Evolutionary conservation across 2,888 invertebrate species (phyloP), one percentile per base, ranked within the genome.

Genomic region (Drosophila cognata): DNA sequence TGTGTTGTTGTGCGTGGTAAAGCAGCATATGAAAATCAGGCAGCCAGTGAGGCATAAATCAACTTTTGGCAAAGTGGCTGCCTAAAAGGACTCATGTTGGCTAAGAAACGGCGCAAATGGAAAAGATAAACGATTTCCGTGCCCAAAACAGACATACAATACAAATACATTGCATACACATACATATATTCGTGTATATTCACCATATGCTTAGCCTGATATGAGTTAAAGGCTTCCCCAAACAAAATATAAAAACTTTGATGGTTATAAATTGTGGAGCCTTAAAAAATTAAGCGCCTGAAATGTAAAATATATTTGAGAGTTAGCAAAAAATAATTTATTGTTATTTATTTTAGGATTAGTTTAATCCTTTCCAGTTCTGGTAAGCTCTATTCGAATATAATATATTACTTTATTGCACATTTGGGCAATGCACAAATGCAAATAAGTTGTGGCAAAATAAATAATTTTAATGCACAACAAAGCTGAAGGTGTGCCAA

Each of bases 91-190:
- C 48, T 64, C 36, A 59, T 51, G 53, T 64, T 61, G 66, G 71
- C 50, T 29, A 41, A 69, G 53, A 50, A 56, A 61, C 58, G 51
- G 52, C 53, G 56, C 62, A 63, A 65, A 51, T 72, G 66, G 61
- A 50, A 65, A 68, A 79, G 83, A 81, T 82, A 82, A 82, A 82
- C 79, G 79, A 81, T 79, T 72, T 82, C 61, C 61, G 71, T 65
- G 57, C 66, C 56, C 61, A 21, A 33, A 38, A 48, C 53, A 50
- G 33, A 38, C 59, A 70, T 2, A 41, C 28, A 28, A 38, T 29
- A 16, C 41, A 38, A 16, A 38, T n/a, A 56, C 38, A 35, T 38
- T 31, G 4, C 18, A 55, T 18, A 28, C 29, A 38, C 28, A 46
- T 25, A 33, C 33, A 41, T 29, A 33, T 35, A 51, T 28, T 25